Evolutionary conservation across 92 coral and sea anemone species (phyloP).

Genomic region (Bergia puertoricense): DNA sequence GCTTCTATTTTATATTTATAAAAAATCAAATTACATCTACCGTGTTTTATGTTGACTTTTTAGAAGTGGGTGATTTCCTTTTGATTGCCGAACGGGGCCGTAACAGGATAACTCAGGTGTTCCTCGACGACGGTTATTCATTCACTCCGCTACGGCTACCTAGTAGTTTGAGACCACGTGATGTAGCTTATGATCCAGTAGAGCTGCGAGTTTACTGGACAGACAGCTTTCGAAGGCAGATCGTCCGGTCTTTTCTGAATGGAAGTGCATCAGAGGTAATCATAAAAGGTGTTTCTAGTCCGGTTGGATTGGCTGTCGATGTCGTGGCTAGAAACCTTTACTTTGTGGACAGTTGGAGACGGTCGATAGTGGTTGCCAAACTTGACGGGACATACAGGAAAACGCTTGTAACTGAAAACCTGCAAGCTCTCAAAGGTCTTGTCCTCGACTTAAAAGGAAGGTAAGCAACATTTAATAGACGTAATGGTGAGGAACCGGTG

Average conservation of each 20-base stretch:
- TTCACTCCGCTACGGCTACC: constrained; percentile 13
- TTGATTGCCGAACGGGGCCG: constrained; percentile 19
- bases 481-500: not conserved
- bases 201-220: constrained; percentile 28
- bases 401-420: not conserved
- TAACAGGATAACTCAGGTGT: constrained; percentile 20
- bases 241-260: constrained; percentile 17
- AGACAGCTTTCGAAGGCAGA: not conserved
- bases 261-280: not conserved
- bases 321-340: constrained; percentile 14
- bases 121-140: constrained; percentile 7
- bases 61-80: constrained; percentile 18
- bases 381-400: constrained; percentile 24
- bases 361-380: constrained; percentile 8
- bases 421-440: not conserved
- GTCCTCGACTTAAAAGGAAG: constrained; percentile 21
- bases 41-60: not conserved
- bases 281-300: not conserved
- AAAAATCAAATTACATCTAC: not conserved
- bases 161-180: constrained; percentile 7
- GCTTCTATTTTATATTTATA: no score
- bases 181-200: constrained; percentile 20
- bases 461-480: not conserved
- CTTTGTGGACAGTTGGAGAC: not conserved
- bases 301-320: constrained; percentile 19